Percentiles rank a stretch among this genome's conserved stretches.
Conservation (phyloP, 2,113 vertebrate species). For the Chaetura pelagica region DNA sequence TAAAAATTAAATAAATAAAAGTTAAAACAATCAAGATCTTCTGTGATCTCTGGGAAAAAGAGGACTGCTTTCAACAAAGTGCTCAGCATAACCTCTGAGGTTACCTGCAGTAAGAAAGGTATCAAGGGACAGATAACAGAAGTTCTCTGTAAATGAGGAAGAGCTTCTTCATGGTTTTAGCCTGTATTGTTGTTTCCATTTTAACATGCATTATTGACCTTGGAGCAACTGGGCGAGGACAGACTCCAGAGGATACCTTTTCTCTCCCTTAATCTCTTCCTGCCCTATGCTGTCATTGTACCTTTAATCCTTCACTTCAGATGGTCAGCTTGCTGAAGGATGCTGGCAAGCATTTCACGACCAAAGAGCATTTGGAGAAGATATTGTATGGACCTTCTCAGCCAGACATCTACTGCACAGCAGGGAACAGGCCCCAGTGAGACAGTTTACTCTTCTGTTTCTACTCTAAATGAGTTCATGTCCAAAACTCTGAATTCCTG, state of each 20-base stretch:
- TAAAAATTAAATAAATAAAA: too few relatives aligned
- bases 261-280: not conserved
- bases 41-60: not conserved
- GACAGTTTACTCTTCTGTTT: slow-evolving; percentile 50
- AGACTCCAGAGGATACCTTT: not conserved
- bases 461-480: slow-evolving; percentile 51
- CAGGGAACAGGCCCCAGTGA: slow-evolving; percentile 34
- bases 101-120: not conserved
- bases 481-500: slow-evolving; percentile 46
- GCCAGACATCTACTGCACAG: slow-evolving; percentile 30
- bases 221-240: not conserved
- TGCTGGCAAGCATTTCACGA: not conserved
- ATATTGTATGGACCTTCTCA: not conserved
- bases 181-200: not conserved
- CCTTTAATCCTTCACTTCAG: not conserved
- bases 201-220: not conserved
- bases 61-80: not conserved
- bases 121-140: not conserved
- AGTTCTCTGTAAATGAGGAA: not conserved
- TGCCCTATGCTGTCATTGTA: not conserved
- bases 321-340: not conserved
- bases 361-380: not conserved
- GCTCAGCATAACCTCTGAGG: not conserved
- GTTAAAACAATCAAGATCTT: not conserved
- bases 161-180: not conserved